Evolutionary conservation across 2,888 invertebrate genomes (phyloP).

Genomic region (Pheosia tremula): DNA sequence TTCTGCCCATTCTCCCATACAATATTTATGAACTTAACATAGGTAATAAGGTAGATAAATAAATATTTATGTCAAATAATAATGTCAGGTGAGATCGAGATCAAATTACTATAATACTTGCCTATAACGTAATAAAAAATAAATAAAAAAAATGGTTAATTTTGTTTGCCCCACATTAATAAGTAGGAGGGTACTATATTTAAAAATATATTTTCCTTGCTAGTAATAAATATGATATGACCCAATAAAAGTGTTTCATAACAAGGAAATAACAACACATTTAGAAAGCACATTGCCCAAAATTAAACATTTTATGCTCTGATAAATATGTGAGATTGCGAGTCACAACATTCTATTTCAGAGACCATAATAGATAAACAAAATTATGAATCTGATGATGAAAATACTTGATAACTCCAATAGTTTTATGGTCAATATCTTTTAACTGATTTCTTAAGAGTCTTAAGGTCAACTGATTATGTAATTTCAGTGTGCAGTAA

Average conservation of each 20-base stretch:
- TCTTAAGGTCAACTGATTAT: background rate
- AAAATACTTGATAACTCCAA: background rate
- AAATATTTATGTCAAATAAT: too few species aligned
- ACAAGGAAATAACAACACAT: background rate
- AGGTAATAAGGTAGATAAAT: too few species aligned
- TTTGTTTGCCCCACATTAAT: too few species aligned
- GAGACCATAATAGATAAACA: background rate
- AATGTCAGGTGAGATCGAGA: too few species aligned
- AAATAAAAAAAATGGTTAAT: too few species aligned
- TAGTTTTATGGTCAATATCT: background rate
- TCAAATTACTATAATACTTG: too few species aligned
- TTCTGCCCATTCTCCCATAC: too few species aligned
- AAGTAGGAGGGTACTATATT: too few species aligned
- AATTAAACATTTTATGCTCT: background rate
- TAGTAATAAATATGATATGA: too few species aligned
- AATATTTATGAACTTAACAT: too few species aligned
- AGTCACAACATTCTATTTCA: background rate
- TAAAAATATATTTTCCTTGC: too few species aligned
- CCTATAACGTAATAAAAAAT: too few species aligned
- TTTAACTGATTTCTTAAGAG: background rate
- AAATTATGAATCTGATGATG: background rate
- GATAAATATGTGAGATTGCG: background rate
- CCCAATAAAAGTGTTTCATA: background rate
- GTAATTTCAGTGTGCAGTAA: background rate
- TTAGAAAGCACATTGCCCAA: background rate